Conservation (phyloP, 2,113 vertebrate genomes). For the Clinocottus analis region DNA sequence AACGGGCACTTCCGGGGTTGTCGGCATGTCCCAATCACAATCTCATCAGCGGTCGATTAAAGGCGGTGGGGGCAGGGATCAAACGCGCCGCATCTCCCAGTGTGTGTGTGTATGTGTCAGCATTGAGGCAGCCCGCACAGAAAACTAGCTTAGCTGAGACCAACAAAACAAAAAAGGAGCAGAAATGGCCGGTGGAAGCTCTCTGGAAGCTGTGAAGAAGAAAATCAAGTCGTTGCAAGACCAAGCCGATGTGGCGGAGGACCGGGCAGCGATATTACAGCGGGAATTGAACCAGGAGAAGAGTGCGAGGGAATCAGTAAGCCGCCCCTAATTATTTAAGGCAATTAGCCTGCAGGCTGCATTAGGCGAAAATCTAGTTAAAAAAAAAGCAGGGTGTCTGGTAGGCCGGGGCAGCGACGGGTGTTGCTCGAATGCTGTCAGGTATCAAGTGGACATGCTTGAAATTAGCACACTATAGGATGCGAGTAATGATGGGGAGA, state of each 20-base stretch:
- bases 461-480: slow-evolving; percentile 16
- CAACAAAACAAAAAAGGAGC: background rate
- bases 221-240: slow-evolving; percentile 94
- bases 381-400: slow-evolving; percentile 61
- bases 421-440: background rate
- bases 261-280: slow-evolving; percentile 87
- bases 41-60: slow-evolving; percentile 78
- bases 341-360: slow-evolving; percentile 70
- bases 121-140: slow-evolving; percentile 4
- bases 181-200: slow-evolving; percentile 89
- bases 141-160: slow-evolving; percentile 44
- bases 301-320: slow-evolving; percentile 89
- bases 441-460: slow-evolving; percentile 8
- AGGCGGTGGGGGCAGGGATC: slow-evolving; percentile 75
- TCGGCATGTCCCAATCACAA: slow-evolving; percentile 65
- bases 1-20: slow-evolving; percentile 76
- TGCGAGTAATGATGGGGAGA: slow-evolving; percentile 27
- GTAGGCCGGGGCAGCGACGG: slow-evolving; percentile 50
- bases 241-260: slow-evolving; percentile 90
- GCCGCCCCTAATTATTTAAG: slow-evolving; percentile 73
- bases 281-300: slow-evolving; percentile 89
- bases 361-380: slow-evolving; percentile 73
- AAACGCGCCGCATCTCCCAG: slow-evolving; percentile 66
- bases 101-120: slow-evolving; percentile 26
- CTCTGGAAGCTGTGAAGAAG: slow-evolving; percentile 92